A percentile compares a stretch with the other conserved stretches of the same genome.
phyloP scores from a whole-genome alignment of 1,140 invertebrate genomes.

The Camponotus pennsylvanicus region DNA sequence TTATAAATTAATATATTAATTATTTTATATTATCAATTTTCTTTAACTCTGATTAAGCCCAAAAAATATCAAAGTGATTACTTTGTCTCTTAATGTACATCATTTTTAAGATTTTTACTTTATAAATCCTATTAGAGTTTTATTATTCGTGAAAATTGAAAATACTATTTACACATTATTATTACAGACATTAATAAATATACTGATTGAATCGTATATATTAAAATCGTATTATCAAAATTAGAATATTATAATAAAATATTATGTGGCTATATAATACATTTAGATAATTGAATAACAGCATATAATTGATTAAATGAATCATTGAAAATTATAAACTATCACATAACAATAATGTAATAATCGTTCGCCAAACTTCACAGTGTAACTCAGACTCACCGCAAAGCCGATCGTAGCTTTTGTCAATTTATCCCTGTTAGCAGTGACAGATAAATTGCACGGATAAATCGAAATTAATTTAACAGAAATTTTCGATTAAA shows the following conservation, averaged over 20 bases:
- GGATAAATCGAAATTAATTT: slow-evolving; percentile 52
- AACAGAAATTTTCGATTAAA: slow-evolving; percentile 21
- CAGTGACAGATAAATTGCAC: slow-evolving; percentile 44
- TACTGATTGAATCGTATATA: background rate
- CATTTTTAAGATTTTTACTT: background rate
- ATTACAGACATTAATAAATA: background rate
- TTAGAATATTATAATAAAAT: background rate
- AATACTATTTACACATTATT: background rate
- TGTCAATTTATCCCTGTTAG: slow-evolving; percentile 59
- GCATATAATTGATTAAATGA: slow-evolving; percentile 61
- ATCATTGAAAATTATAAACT: slow-evolving; percentile 33
- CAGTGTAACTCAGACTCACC: slow-evolving; percentile 18
- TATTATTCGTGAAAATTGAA: background rate
- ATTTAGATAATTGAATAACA: slow-evolving; percentile 14
- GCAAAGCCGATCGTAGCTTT: slow-evolving; percentile 56
- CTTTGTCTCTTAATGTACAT: background rate
- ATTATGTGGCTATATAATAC: background rate
- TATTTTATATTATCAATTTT: background rate
- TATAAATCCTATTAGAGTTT: background rate
- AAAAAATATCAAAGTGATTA: background rate
- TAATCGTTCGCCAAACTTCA: slow-evolving; percentile 45
- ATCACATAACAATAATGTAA: slow-evolving; percentile 46
- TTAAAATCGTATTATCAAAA: slow-evolving; percentile 7
- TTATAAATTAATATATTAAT: background rate
- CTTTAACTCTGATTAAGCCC: background rate